A percentile compares a stretch with the other conserved stretches of the same genome.
Evolutionary conservation across 2,888 invertebrate species (phyloP).

Genomic region (Cheilosia grossa): DNA sequence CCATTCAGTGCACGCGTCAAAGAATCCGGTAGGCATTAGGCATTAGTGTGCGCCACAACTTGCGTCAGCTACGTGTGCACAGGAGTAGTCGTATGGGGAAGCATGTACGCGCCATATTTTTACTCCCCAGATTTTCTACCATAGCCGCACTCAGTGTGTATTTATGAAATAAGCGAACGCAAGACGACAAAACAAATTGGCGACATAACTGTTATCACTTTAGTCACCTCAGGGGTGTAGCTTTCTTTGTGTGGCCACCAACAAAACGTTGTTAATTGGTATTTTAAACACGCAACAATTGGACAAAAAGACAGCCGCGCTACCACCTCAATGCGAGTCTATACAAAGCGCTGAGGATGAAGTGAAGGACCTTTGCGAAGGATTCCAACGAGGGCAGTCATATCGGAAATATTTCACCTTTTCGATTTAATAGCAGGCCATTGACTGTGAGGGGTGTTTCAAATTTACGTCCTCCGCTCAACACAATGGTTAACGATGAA

Average conservation of each 20-base stretch:
- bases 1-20: slow-evolving; percentile 43
- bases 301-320: slow-evolving; percentile 4
- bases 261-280: slow-evolving; percentile 44
- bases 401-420: slow-evolving; percentile 6
- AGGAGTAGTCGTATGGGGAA: background rate
- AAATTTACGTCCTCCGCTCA: slow-evolving; percentile 24
- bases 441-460: background rate
- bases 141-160: slow-evolving; percentile 2
- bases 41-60: slow-evolving; percentile 24
- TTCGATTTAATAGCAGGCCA: background rate
- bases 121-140: slow-evolving; percentile 21
- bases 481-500: slow-evolving; percentile 11
- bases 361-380: slow-evolving; percentile 57
- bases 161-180: slow-evolving; percentile 26
- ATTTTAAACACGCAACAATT: slow-evolving; percentile 48
- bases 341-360: slow-evolving; percentile 9
- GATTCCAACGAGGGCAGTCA: slow-evolving; percentile 43
- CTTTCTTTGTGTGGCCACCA: slow-evolving; percentile 47
- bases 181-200: slow-evolving; percentile 19
- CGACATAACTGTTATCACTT: slow-evolving; percentile 52
- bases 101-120: slow-evolving; percentile 33
- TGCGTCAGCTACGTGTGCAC: slow-evolving; percentile 45
- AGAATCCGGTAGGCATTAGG: slow-evolving; percentile 55
- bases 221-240: slow-evolving; percentile 28
- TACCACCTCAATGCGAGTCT: background rate